phyloP scores from a whole-genome alignment of 2,113 vertebrate species.

The Istiophorus platypterus region DNA sequence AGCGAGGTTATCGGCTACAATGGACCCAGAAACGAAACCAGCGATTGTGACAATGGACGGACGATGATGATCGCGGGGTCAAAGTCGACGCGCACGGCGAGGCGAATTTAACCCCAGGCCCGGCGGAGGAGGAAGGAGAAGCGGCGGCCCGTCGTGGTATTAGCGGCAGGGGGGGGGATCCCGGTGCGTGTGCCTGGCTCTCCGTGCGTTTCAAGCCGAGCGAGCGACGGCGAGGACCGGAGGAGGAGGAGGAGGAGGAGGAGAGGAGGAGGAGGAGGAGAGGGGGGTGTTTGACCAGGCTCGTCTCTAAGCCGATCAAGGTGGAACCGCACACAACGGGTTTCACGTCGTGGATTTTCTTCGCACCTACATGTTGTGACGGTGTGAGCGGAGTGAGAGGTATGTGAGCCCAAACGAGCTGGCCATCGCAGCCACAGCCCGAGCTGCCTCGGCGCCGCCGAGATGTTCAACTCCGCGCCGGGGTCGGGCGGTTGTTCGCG shows the following conservation, averaged over 20 bases:
- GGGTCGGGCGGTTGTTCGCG: conserved; percentile 44
- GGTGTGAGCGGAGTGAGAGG: conserved; percentile 66
- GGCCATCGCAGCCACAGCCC: not conserved
- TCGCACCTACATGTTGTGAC: conserved; percentile 64
- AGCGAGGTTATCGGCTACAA: conserved; percentile 61
- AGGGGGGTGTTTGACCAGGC: conserved; percentile 59
- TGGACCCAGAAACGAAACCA: conserved; percentile 58
- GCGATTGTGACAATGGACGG: conserved; percentile 41
- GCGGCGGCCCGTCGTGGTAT: conserved; percentile 39
- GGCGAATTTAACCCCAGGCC: conserved; percentile 24
- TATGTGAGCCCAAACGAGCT: conserved; percentile 50
- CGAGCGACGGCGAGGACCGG: conserved; percentile 56
- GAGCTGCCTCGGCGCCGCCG: conserved; percentile 13
- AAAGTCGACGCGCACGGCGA: conserved; percentile 67
- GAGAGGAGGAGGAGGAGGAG: conserved; percentile 49
- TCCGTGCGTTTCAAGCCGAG: conserved; percentile 57
- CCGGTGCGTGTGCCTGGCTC: conserved; percentile 61
- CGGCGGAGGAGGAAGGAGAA: conserved; percentile 32
- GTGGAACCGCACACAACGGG: conserved; percentile 70
- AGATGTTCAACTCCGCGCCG: conserved; percentile 47
- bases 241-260: conserved; percentile 47
- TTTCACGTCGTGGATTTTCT: conserved; percentile 60
- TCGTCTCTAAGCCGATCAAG: conserved; percentile 83
- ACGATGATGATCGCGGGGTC: conserved; percentile 68
- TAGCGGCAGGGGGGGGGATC: conserved; percentile 62